Conservation (phyloP, 2,113 vertebrate genomes). For the Leuciscus idus region DNA sequence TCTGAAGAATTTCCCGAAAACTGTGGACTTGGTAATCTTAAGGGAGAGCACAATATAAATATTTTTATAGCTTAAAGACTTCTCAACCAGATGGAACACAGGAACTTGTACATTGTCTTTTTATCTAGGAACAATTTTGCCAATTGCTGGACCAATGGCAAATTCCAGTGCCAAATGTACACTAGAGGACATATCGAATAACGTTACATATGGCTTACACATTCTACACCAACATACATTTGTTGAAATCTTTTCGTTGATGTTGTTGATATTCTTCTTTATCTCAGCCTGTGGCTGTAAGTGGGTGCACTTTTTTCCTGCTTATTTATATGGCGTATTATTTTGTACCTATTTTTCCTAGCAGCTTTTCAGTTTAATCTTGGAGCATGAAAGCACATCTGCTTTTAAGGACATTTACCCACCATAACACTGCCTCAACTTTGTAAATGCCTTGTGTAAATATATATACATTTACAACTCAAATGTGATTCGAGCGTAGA, state of each 20-base stretch:
- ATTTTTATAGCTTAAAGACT: constrained; percentile 74
- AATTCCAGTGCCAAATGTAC: constrained; percentile 98
- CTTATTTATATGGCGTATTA: constrained; percentile 69
- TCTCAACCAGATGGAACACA: constrained; percentile 69
- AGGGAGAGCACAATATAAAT: constrained; percentile 97
- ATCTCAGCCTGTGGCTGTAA: constrained; percentile 86
- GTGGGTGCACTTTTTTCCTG: constrained; percentile 79
- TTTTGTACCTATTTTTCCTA: constrained; percentile 80
- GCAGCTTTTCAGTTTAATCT: constrained; percentile 79
- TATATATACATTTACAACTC: constrained; percentile 57
- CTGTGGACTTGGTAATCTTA: constrained; percentile 98
- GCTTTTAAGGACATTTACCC: constrained; percentile 81
- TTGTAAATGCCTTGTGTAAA: constrained; percentile 88
- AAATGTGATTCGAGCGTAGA: constrained; percentile 50
- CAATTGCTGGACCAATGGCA: constrained; percentile 99
- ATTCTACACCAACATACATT: constrained; percentile 61
- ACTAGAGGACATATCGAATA: constrained; percentile 84
- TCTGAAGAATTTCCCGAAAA: constrained; percentile 99
- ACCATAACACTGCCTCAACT: constrained; percentile 90
- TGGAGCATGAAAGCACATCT: constrained; percentile 84
- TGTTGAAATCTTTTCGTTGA: constrained; percentile 79
- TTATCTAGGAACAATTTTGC: constrained; percentile 89
- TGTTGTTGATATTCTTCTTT: constrained; percentile 81
- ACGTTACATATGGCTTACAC: constrained; percentile 67
- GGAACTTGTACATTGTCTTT: constrained; percentile 59